phyloP scores from a whole-genome alignment of 2,113 vertebrate species.

The Bettongia penicillata region DNA sequence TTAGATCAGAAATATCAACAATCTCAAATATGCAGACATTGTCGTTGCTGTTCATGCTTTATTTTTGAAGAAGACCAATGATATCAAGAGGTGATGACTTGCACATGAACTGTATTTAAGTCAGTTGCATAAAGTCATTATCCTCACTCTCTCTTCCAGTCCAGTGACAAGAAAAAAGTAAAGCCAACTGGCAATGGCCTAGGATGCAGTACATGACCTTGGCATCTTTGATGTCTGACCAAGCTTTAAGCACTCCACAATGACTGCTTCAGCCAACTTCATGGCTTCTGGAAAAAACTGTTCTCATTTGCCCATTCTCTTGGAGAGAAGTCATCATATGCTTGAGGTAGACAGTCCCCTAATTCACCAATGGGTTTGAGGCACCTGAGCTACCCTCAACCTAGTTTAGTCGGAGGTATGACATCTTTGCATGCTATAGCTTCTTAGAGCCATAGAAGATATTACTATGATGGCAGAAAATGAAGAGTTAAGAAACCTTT shows the following conservation, averaged over 20 bases:
- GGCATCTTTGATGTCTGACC: not conserved
- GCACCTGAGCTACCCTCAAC: not conserved
- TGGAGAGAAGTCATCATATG: not conserved
- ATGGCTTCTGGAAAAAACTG: not conserved
- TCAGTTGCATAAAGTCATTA: not conserved
- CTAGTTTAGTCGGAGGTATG: not conserved
- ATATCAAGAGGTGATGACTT: not conserved
- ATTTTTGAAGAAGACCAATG: not conserved
- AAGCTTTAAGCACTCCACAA: not conserved
- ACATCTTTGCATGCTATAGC: not conserved
- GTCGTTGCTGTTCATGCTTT: too few relatives aligned
- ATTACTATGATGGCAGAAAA: not conserved
- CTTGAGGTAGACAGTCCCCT: not conserved
- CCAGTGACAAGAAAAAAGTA: not conserved
- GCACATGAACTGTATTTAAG: not conserved
- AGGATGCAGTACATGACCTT: not conserved
- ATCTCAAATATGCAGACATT: not conserved
- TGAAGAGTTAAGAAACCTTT: not conserved
- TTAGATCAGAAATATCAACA: not conserved
- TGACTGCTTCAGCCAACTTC: not conserved
- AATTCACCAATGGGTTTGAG: not conserved
- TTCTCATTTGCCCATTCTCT: not conserved
- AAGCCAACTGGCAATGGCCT: not conserved
- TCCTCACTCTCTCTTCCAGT: not conserved
- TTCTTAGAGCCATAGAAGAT: not conserved